Evolutionary conservation across 1,140 invertebrate genomes (phyloP), one percentile per base, ranked within the genome.

Genomic region (Asbolus verrucosus): DNA sequence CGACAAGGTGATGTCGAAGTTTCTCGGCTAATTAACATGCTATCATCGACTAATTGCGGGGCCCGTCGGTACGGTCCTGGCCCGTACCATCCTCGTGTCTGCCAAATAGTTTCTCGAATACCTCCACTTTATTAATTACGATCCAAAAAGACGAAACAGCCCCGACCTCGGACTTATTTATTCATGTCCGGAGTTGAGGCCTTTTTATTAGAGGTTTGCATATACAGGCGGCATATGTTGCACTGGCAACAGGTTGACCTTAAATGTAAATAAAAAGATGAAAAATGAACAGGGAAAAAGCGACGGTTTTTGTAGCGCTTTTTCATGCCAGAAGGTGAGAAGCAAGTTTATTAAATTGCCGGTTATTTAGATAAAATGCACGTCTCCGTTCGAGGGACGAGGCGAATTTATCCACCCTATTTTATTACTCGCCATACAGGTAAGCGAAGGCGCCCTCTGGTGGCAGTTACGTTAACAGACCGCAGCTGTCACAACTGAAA

Each of bases 31-130:
- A 71, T 71, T 71, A 71, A 67, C 70, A 71, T 71, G 70, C 65
- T 71, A 71, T n/a, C n/a, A n/a, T 71, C 65, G 70, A 71, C 70
- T 71, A 67, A 67, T 67, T 71, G 63, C 61, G 39, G 13, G 27
- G 41, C 38, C 16, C 36, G 21, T 19, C 27, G 60, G 59, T 27
- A 27, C 61, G 33, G 70, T 60, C 70, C 70, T 65, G 65, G 15
- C 65, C 33, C 70, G 70, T 71, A 71, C 70, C 70, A 71, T 71
- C 70, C 69, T 70, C 69, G 69, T 70, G 69, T 70, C 69, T 66
- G 67, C 19, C 31, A 36, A 24, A 62, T 43, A 43, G 1, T 16
- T 43, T 43, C 15, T 3, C 11, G 15, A 16, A 38, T 38, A 38
- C 5, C 3, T 13, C 2, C 9, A 43, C 1, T 43, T 43, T 16